Percentiles rank a stretch among this genome's conserved stretches.
These are phyloP conservation scores for Hololepta plana DNA, from an alignment of 2,888 invertebrate genomes.

Conservation along the genomic window DNA sequence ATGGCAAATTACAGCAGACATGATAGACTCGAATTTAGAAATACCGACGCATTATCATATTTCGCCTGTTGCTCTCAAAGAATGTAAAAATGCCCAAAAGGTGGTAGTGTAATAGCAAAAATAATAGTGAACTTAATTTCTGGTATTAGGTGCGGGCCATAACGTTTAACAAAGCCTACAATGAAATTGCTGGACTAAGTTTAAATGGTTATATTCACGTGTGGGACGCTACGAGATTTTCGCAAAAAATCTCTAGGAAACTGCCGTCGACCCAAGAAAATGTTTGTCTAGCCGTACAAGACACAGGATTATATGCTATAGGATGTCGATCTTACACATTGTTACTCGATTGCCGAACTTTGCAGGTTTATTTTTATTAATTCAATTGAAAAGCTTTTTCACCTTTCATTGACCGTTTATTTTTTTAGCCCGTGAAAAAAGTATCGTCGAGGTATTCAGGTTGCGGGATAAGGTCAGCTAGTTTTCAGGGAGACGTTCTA, in stretches of 20 bases:
- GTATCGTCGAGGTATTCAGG: conserved; percentile 76
- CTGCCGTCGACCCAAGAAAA: conserved; percentile 83
- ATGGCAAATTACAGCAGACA: conserved; percentile 54
- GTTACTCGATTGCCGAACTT: conserved; percentile 71
- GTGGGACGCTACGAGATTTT: conserved; percentile 79
- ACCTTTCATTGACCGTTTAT: no score
- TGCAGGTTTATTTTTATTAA: no score
- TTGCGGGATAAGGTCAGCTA: conserved; percentile 81
- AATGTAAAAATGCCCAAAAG: conserved; percentile 59
- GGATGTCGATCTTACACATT: conserved; percentile 88
- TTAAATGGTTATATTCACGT: conserved; percentile 89
- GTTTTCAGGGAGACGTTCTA: conserved; percentile 75
- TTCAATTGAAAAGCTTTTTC: conserved; percentile 9
- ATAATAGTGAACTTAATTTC: not conserved
- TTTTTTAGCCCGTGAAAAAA: conserved; percentile 45
- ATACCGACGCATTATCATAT: conserved; percentile 36
- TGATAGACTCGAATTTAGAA: conserved; percentile 27
- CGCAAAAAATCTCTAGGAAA: conserved; percentile 71
- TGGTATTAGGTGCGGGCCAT: conserved; percentile 54
- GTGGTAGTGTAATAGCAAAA: conserved; percentile 21
- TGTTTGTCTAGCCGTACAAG: conserved; percentile 79
- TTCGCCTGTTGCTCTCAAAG: conserved; percentile 51
- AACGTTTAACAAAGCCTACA: conserved; percentile 68
- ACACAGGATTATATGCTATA: conserved; percentile 77
- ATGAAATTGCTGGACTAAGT: conserved; percentile 80